Percentiles rank a stretch among this genome's conserved stretches.
These are phyloP conservation scores for Spinibarbus caldwelli DNA, from an alignment of 2,797 vertebrate species.

Conservation along the genomic window DNA sequence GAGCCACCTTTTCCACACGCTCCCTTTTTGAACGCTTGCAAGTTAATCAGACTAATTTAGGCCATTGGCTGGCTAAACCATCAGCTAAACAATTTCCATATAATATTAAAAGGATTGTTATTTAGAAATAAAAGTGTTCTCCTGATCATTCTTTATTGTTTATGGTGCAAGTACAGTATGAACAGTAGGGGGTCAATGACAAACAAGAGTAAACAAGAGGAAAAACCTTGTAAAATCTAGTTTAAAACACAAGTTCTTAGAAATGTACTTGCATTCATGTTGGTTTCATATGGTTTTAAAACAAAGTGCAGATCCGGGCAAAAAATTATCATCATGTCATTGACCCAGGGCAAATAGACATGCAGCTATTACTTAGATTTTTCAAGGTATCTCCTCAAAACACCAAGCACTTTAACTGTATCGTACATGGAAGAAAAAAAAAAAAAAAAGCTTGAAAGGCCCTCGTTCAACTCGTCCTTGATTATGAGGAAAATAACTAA, in stretches of 20 bases:
- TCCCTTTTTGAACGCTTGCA: slow-evolving; percentile 72
- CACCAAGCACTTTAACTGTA: neutral
- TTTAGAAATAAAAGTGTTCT: slow-evolving; percentile 19
- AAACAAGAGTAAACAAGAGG: neutral
- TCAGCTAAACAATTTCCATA: slow-evolving; percentile 64
- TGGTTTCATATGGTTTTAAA: too few relatives aligned
- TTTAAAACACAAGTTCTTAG: neutral
- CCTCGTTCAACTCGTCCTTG: slow-evolving; percentile 22
- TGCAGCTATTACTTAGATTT: neutral
- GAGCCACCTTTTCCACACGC: slow-evolving; percentile 69
- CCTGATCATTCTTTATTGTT: neutral
- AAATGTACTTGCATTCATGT: neutral
- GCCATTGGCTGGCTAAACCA: slow-evolving; percentile 76
- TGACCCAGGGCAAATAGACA: neutral
- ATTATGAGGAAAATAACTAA: slow-evolving; percentile 52
- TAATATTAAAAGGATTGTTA: slow-evolving; percentile 37
- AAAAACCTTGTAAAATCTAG: neutral
- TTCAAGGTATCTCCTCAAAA: neutral
- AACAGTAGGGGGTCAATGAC: too few relatives aligned
- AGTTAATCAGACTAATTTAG: slow-evolving; percentile 93
- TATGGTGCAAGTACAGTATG: neutral
- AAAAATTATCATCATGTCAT: neutral
- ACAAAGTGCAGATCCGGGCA: neutral
- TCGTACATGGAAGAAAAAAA: too few relatives aligned
- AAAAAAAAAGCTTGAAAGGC: slow-evolving; percentile 17